Evolutionary conservation across 2,113 vertebrate species (phyloP).

Genomic region (Centrocercus urophasianus): DNA sequence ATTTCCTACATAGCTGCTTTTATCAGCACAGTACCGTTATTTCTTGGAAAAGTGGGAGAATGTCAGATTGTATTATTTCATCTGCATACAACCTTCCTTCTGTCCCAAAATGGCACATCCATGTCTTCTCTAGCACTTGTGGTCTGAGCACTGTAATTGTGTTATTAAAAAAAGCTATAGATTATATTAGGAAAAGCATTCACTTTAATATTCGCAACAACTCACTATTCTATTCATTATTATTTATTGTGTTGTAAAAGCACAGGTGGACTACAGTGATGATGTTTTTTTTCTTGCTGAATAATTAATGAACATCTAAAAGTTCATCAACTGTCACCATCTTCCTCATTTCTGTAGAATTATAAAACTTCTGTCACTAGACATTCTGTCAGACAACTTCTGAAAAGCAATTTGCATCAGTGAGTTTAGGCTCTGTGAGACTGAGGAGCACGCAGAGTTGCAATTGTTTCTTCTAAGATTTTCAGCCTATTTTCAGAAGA

Average conservation of each 20-base stretch:
- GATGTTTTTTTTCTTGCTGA: background rate
- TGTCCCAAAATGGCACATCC: background rate
- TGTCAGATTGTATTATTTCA: background rate
- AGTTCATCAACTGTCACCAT: background rate
- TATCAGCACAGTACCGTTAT: fast-evolving
- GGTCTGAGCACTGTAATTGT: background rate
- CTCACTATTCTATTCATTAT: background rate
- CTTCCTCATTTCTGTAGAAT: background rate
- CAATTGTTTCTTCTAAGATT: background rate
- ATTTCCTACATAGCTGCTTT: background rate
- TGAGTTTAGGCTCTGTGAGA: background rate
- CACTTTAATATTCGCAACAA: background rate
- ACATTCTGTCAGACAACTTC: background rate
- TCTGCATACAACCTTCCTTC: background rate
- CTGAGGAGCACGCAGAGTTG: background rate
- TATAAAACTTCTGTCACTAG: background rate
- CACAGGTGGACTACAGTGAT: background rate
- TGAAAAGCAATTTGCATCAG: background rate
- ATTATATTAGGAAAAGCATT: background rate
- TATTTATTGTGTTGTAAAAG: background rate
- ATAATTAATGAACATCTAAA: background rate
- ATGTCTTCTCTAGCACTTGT: background rate
- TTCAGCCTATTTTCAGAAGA: background rate
- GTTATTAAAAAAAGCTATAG: background rate
- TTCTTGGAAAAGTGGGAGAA: background rate